Percentiles rank a stretch among this genome's conserved stretches.
phyloP scores from a whole-genome alignment of 2,797 vertebrate species.

The Cynopterus sphinx region DNA sequence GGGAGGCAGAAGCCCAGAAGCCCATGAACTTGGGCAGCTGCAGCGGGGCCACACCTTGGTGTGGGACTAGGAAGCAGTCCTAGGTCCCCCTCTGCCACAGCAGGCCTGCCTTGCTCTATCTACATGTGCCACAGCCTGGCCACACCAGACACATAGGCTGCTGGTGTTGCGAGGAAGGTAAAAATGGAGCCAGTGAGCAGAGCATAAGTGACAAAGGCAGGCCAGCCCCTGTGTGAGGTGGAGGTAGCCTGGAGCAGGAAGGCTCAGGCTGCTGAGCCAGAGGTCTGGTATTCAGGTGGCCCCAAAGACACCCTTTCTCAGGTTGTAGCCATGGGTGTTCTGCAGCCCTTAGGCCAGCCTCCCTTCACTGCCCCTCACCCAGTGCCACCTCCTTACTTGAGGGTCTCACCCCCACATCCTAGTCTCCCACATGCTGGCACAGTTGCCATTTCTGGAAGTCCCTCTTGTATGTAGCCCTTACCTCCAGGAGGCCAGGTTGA shows the following conservation, averaged over 20 bases:
- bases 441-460: not conserved
- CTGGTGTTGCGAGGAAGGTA: not conserved
- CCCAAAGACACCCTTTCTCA: not conserved
- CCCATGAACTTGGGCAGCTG: not conserved
- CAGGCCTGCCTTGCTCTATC: not conserved
- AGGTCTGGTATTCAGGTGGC: not conserved
- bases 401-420: not conserved
- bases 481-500: not conserved
- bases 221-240: no score
- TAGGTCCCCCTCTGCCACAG: accelerated
- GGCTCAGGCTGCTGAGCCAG: not conserved
- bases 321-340: accelerated
- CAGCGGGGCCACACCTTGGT: not conserved
- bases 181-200: not conserved
- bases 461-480: not conserved
- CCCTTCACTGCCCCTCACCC: not conserved
- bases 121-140: not conserved
- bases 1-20: not conserved
- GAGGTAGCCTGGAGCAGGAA: not conserved
- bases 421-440: not conserved
- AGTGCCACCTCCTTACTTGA: not conserved
- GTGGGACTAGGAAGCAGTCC: not conserved
- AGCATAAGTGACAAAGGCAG: not conserved
- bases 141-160: accelerated
- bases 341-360: not conserved